phyloP scores from a whole-genome alignment of 2,113 vertebrate genomes.

The Copsychus sechellarum region DNA sequence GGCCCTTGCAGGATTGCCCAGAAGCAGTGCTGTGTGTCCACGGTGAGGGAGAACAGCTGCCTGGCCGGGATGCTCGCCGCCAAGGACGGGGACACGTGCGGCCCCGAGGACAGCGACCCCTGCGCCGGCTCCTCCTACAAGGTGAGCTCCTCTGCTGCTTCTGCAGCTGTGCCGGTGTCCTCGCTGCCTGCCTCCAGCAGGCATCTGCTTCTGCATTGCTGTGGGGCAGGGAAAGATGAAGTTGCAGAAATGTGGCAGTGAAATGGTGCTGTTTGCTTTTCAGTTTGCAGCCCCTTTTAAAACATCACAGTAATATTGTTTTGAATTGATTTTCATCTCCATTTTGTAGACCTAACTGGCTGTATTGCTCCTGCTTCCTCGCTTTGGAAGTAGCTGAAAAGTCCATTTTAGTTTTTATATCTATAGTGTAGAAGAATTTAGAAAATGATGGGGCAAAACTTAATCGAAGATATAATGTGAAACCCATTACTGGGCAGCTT shows the following conservation, averaged over 20 bases:
- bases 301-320: neutral
- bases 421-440: neutral
- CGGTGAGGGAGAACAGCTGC: conserved; percentile 85
- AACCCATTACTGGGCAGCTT: neutral
- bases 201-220: accelerated
- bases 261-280: neutral
- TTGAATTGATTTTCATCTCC: neutral
- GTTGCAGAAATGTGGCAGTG: neutral
- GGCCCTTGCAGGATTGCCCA: conserved; percentile 78
- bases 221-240: no score
- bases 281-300: neutral
- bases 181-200: neutral
- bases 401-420: neutral
- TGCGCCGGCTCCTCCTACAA: conserved; percentile 81
- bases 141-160: conserved; percentile 63
- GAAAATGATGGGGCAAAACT: neutral
- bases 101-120: conserved; percentile 61
- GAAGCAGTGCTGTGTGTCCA: conserved; percentile 86
- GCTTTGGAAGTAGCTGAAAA: neutral
- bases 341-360: neutral
- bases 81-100: conserved; percentile 79
- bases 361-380: neutral
- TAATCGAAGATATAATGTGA: neutral
- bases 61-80: conserved; percentile 82
- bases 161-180: accelerated